Conservation (phyloP, 1,140 invertebrate species). For the Protaetia brevitarsis region DNA sequence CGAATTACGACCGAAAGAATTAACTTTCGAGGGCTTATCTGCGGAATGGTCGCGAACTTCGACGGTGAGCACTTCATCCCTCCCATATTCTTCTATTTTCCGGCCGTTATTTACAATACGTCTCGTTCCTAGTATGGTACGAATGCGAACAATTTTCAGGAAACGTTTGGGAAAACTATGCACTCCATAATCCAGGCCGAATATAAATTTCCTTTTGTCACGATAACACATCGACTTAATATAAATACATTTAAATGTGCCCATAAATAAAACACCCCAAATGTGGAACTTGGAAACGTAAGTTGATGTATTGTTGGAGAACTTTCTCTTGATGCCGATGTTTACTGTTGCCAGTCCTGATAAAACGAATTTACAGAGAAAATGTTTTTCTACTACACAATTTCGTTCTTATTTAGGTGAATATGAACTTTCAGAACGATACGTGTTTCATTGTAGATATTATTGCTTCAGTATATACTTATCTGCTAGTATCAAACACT, state of each 20-base stretch:
- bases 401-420: no score
- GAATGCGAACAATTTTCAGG: background rate
- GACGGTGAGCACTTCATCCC: background rate
- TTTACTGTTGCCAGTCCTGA: no score
- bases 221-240: slow-evolving; percentile 12
- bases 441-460: no score
- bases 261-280: slow-evolving; percentile 9
- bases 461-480: no score
- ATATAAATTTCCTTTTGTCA: slow-evolving; percentile 11
- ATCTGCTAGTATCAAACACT: no score
- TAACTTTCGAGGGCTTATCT: background rate
- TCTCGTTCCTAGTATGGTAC: background rate
- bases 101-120: slow-evolving; percentile 10
- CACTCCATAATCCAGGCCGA: slow-evolving; percentile 1
- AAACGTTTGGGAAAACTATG: background rate
- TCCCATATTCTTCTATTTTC: background rate
- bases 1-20: no score
- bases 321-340: no score
- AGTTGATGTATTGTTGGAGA: background rate
- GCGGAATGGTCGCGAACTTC: background rate
- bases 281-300: background rate
- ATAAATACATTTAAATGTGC: slow-evolving; percentile 4
- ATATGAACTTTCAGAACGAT: no score
- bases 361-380: no score
- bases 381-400: no score